phyloP scores from a whole-genome alignment of 2,797 vertebrate genomes.

The Cyprinodon diabolis region DNA sequence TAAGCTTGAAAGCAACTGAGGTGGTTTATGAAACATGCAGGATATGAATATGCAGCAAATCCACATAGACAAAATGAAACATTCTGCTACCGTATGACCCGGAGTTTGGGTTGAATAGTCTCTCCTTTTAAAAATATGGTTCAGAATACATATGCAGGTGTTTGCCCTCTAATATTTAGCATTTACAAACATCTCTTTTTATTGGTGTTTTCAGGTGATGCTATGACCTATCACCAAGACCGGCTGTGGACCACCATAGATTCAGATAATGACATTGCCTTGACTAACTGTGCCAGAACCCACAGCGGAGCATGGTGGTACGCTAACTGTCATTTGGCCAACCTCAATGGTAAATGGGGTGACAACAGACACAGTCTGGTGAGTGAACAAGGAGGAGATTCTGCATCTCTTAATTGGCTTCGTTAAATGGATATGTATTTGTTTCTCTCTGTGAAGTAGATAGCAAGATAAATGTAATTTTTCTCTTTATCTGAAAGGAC shows the following conservation, averaged over 20 bases:
- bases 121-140: constrained; percentile 1
- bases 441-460: not conserved
- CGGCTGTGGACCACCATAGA: constrained; percentile 87
- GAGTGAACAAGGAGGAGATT: constrained; percentile 50
- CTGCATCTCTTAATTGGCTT: not conserved
- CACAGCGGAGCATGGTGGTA: constrained; percentile 90
- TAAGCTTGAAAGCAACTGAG: constrained; percentile 1
- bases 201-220: constrained; percentile 81
- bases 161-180: not conserved
- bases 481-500: not conserved
- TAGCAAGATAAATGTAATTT: not conserved
- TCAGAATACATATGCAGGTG: not conserved
- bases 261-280: constrained; percentile 88
- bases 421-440: not conserved
- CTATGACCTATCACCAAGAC: constrained; percentile 88
- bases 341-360: constrained; percentile 86
- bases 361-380: constrained; percentile 88
- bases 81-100: constrained; percentile 20
- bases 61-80: constrained; percentile 20
- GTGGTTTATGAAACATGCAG: constrained; percentile 17
- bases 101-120: constrained; percentile 21
- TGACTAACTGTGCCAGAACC: constrained; percentile 88
- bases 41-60: constrained; percentile 37
- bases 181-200: not conserved
- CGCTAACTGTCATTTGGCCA: constrained; percentile 92